A percentile compares a stretch with the other conserved stretches of the same genome.
Evolutionary conservation across 2,113 vertebrate species (phyloP).

Genomic region (Leptobrachium leishanense): DNA sequence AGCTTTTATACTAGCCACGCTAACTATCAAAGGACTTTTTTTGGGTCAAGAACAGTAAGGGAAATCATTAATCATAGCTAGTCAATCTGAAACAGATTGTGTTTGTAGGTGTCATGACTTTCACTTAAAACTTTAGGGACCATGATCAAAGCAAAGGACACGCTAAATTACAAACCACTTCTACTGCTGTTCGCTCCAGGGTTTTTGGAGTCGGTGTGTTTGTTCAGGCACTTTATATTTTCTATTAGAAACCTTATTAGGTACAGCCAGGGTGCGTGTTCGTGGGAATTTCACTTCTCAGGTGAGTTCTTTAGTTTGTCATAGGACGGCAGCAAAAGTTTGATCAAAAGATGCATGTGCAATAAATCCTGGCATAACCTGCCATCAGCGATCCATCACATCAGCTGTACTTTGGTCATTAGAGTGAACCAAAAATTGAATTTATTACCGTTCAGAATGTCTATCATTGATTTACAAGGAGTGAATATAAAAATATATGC

Average conservation of each 20-base stretch:
- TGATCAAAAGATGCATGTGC: background rate
- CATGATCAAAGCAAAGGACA: constrained; percentile 57
- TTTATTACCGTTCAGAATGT: too few relatives aligned
- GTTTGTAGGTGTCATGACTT: constrained; percentile 54
- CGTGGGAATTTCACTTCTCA: background rate
- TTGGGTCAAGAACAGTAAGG: constrained; percentile 54
- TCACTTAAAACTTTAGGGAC: constrained; percentile 53
- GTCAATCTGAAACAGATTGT: constrained; percentile 55
- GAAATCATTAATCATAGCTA: constrained; percentile 56
- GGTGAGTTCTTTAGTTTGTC: background rate
- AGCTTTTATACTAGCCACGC: constrained; percentile 23
- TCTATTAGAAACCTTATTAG: background rate
- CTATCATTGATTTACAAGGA: too few relatives aligned
- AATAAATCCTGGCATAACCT: background rate
- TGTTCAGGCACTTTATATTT: background rate
- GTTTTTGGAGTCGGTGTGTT: constrained; percentile 51
- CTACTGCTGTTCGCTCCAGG: constrained; percentile 57
- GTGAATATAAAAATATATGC: too few relatives aligned
- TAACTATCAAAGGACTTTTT: constrained; percentile 51
- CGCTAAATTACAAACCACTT: constrained; percentile 59
- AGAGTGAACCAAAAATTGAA: too few relatives aligned
- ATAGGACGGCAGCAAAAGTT: background rate
- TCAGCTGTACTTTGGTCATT: too few relatives aligned
- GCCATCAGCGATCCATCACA: background rate
- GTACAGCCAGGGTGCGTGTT: background rate